phyloP scores from a whole-genome alignment of 2,888 invertebrate species.

The Hermodice carunculata region DNA sequence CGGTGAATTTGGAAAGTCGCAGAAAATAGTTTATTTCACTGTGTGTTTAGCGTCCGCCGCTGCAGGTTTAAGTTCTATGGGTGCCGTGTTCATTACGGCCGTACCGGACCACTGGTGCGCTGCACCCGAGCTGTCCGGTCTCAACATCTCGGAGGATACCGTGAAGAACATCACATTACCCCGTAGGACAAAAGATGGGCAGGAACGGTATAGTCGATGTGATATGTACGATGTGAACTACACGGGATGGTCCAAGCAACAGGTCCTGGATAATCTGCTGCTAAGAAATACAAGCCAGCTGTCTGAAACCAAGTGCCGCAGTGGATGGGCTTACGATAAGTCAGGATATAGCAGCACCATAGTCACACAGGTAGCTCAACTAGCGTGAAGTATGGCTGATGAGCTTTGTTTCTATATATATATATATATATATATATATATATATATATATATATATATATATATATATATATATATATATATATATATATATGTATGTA shows the following conservation, averaged over 20 bases:
- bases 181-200: neutral
- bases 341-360: slow-evolving; percentile 7
- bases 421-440: no score
- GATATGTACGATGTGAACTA: slow-evolving; percentile 8
- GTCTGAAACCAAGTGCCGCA: neutral
- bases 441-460: no score
- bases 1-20: slow-evolving; percentile 5
- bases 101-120: slow-evolving; percentile 13
- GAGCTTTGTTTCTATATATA: no score
- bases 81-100: slow-evolving; percentile 10
- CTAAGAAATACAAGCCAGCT: neutral
- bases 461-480: no score
- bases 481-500: no score
- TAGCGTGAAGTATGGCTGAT: no score
- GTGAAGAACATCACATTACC: slow-evolving; percentile 10
- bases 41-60: neutral
- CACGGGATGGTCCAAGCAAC: neutral
- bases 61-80: neutral
- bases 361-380: slow-evolving; percentile 10
- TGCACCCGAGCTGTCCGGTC: neutral
- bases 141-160: neutral
- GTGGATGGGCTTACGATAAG: slow-evolving; percentile 9
- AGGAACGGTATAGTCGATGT: slow-evolving; percentile 2
- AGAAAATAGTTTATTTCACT: neutral
- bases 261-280: neutral